Evolutionary conservation across 2,888 invertebrate species (phyloP).

Genomic region (Tuberolachnus salignus): DNA sequence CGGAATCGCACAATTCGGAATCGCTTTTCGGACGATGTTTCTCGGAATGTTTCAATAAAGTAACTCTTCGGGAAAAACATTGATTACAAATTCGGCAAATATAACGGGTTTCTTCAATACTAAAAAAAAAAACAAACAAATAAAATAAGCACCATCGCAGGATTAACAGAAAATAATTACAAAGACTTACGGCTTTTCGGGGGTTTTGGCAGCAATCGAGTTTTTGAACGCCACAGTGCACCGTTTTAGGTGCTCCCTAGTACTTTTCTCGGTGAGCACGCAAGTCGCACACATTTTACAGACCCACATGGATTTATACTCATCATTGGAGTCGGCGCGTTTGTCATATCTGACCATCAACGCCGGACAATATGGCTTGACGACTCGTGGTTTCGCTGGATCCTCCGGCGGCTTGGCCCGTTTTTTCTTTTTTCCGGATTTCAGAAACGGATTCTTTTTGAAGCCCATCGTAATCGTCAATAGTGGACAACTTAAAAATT

Average conservation of each 20-base stretch:
- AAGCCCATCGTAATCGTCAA: too few species aligned
- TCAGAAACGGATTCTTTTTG: constrained; percentile 28
- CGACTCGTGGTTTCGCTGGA: not conserved
- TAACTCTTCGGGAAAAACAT: constrained; percentile 1
- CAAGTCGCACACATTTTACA: constrained; percentile 17
- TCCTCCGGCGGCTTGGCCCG: not conserved
- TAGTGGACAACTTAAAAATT: too few species aligned
- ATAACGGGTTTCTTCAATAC: constrained; percentile 1
- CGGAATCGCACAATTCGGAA: not conserved
- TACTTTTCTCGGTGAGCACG: not conserved
- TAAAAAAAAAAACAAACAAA: not conserved
- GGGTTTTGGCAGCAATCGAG: too few species aligned
- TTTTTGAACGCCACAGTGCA: not conserved
- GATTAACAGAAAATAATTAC: too few species aligned
- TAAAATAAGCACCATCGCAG: too few species aligned
- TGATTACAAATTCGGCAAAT: not conserved
- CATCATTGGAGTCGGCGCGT: not conserved
- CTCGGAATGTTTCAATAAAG: constrained; percentile 1
- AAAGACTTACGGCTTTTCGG: too few species aligned
- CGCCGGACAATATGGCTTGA: not conserved
- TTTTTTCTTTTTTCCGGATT: not conserved
- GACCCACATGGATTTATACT: not conserved
- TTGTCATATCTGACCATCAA: constrained; percentile 3
- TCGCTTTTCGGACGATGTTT: not conserved
- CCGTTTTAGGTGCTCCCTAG: not conserved